Evolutionary conservation across 2,797 vertebrate genomes (phyloP).

Genomic region (Rallus crepitans): DNA sequence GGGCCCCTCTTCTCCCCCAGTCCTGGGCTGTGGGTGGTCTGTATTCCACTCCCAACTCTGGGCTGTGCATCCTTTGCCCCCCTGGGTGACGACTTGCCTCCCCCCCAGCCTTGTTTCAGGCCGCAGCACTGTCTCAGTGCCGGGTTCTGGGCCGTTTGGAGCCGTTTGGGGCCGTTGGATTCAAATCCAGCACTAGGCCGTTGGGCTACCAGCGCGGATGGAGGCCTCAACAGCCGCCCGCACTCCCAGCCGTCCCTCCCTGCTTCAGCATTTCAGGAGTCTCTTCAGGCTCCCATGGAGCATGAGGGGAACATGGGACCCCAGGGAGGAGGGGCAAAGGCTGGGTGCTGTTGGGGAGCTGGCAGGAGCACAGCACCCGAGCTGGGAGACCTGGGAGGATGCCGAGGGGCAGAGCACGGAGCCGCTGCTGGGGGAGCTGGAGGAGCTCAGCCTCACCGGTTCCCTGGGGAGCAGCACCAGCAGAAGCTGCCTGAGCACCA

Average conservation of each 20-base stretch:
- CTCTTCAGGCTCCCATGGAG: background rate
- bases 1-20: background rate
- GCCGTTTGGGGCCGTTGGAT: conserved; percentile 35
- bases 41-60: background rate
- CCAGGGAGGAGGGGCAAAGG: background rate
- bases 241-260: background rate
- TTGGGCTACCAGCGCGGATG: background rate
- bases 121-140: background rate
- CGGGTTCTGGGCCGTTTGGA: background rate
- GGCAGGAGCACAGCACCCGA: background rate
- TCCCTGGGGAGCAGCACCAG: background rate
- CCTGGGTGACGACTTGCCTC: background rate
- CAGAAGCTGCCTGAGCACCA: background rate
- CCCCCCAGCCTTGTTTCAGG: background rate
- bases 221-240: background rate
- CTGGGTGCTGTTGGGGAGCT: background rate
- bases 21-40: background rate
- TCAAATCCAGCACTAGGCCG: conserved; percentile 23
- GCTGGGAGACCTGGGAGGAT: background rate
- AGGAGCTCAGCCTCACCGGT: background rate
- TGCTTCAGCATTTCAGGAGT: conserved; percentile 29
- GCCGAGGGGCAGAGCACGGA: background rate
- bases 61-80: too few species aligned
- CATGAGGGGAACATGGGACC: background rate
- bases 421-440: background rate